These are phyloP conservation scores for Luffia ferchaultella DNA, from an alignment of 2,888 invertebrate genomes.

Conservation along the genomic window DNA sequence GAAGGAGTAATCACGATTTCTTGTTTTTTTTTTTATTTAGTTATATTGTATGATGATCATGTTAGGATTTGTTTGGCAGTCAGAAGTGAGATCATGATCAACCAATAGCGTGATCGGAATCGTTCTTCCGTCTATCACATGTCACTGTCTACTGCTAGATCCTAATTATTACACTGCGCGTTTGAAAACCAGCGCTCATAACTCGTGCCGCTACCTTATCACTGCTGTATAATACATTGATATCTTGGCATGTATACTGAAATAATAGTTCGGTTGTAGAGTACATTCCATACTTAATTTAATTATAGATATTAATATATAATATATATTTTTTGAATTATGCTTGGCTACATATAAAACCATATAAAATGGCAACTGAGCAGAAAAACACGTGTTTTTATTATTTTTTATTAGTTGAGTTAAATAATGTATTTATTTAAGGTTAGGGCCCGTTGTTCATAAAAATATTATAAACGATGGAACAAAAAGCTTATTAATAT, in stretches of 20 bases:
- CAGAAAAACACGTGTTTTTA: background rate
- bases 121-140: no score
- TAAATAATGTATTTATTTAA: background rate
- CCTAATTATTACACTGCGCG: no score
- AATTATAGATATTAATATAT: background rate
- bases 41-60: no score
- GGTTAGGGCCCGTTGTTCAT: background rate
- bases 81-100: no score
- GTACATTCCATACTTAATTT: background rate
- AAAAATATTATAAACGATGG: background rate
- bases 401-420: background rate
- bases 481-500: background rate
- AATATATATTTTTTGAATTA: background rate
- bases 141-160: no score
- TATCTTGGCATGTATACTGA: background rate
- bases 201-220: no score
- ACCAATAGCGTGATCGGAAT: no score
- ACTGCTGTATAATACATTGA: background rate
- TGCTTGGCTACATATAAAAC: background rate
- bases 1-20: no score
- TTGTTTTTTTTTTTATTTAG: no score
- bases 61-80: no score
- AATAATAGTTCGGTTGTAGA: background rate
- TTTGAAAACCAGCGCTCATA: no score
- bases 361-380: background rate